Evolutionary conservation across 1,140 invertebrate species (phyloP).

Genomic region (Scaptomyza montana): DNA sequence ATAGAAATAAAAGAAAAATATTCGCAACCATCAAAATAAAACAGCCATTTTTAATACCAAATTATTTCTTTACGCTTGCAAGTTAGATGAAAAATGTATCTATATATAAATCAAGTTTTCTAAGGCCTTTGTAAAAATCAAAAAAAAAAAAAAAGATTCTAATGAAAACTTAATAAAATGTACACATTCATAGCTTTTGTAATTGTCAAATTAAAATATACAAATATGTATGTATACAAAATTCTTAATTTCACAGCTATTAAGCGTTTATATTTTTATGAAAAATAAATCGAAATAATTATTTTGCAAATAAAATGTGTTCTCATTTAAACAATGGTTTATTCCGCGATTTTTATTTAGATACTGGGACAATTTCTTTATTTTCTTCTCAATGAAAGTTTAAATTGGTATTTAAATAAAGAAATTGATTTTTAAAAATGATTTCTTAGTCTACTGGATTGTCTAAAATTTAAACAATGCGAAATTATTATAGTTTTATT

Average conservation of each 20-base stretch:
- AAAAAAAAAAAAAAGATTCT: slow-evolving; percentile 4
- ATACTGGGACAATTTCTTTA: no score
- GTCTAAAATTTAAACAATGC: no score
- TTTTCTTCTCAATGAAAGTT: no score
- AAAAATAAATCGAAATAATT: slow-evolving; percentile 65
- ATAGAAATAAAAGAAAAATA: background rate
- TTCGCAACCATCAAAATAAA: background rate
- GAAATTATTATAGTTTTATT: no score
- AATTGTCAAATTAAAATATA: slow-evolving; percentile 51
- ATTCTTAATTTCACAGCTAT: slow-evolving; percentile 38
- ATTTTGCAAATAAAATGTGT: slow-evolving; percentile 51
- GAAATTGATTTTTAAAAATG: no score
- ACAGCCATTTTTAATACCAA: slow-evolving; percentile 22
- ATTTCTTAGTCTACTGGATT: no score
- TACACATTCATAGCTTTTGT: slow-evolving; percentile 74
- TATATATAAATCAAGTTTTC: slow-evolving; percentile 29
- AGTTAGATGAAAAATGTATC: slow-evolving; percentile 45
- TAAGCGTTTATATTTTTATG: slow-evolving; percentile 68
- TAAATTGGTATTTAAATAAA: no score
- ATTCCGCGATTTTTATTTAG: no score
- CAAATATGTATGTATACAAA: slow-evolving; percentile 30
- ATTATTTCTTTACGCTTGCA: slow-evolving; percentile 45
- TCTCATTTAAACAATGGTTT: no score
- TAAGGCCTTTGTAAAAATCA: slow-evolving; percentile 63
- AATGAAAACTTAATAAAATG: slow-evolving; percentile 50